Evolutionary conservation across 2,113 vertebrate genomes (phyloP).

Genomic region (Bubo bubo): DNA sequence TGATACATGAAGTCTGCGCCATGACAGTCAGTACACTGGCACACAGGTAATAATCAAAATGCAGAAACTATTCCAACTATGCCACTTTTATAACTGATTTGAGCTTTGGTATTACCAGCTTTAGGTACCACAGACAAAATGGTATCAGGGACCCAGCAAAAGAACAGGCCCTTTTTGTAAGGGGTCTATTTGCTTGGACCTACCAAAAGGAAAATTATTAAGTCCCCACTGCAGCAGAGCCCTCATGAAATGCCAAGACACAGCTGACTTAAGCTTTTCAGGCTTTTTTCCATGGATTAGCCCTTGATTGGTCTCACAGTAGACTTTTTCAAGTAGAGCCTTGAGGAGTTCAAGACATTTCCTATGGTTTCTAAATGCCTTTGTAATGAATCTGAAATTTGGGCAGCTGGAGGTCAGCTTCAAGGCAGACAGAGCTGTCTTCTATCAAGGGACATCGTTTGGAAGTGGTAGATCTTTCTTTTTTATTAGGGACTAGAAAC

Average conservation of each 20-base stretch:
- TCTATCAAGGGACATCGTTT: neutral
- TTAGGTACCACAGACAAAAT: neutral
- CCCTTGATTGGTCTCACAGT: neutral
- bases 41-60: neutral
- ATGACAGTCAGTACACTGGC: neutral
- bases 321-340: neutral
- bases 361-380: slow-evolving; percentile 9
- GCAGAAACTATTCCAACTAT: neutral
- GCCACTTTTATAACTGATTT: neutral
- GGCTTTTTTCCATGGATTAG: neutral
- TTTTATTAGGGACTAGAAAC: slow-evolving; percentile 29
- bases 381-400: slow-evolving; percentile 17
- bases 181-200: neutral
- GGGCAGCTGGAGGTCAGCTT: neutral
- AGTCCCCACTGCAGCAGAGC: neutral
- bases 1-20: neutral
- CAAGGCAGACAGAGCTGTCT: neutral
- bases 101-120: neutral
- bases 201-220: neutral
- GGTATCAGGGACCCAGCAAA: neutral
- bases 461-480: slow-evolving; percentile 10
- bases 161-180: neutral
- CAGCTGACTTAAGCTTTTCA: neutral
- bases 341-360: slow-evolving; percentile 25
- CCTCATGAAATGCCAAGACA: neutral